Evolutionary conservation across 2,113 vertebrate species (phyloP), one percentile per base, ranked within the genome.

Genomic region (Ceratotherium simum): DNA sequence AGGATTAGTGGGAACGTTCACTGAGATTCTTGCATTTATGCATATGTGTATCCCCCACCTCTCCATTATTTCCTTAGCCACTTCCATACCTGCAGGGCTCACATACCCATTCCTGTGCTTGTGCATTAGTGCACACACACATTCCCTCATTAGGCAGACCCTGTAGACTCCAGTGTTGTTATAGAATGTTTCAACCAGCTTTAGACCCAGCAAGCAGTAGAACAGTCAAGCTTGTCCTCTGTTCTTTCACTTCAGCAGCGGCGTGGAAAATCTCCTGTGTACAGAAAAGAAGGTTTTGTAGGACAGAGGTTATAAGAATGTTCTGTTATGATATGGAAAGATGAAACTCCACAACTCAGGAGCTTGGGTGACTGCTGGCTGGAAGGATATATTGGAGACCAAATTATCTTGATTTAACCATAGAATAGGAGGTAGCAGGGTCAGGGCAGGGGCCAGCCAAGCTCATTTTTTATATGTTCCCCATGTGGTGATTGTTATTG

Each of bases 371-470:
- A 82, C 27, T 36, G 46, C 46, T 51, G 51, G 64, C 48, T 39
- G 64, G 84, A 83, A 62, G 69, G 79, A 8, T 62, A 13, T 80
- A 60, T 31, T 48, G 64, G 83, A 91, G 96, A 51, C n/a, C 1
- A 33, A 54, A n/a, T 90, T 87, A 65, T 90, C 92, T n/a, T 86
- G 56, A 90, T 42, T 90, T 87, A 87, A 33, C 87, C 31, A 8
- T 72, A 42, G 60, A 91, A 62, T 42, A 81, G 73, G 88, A 80
- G 88, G 93, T 92, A 81, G 60, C 60, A 93, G 93, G 95, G 93
- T 81, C 93, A 95, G 96, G 76, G 54, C 76, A 82, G 87, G 79
- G 96, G 88, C 81, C 96, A 73, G 12, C 31, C 83, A 20, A 25
- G 23, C 88, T 93, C 78, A 39, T 82, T 91, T 97, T 79, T 89